Conservation (phyloP, 2,113 vertebrate species). For the Oreochromis spilurus region DNA sequence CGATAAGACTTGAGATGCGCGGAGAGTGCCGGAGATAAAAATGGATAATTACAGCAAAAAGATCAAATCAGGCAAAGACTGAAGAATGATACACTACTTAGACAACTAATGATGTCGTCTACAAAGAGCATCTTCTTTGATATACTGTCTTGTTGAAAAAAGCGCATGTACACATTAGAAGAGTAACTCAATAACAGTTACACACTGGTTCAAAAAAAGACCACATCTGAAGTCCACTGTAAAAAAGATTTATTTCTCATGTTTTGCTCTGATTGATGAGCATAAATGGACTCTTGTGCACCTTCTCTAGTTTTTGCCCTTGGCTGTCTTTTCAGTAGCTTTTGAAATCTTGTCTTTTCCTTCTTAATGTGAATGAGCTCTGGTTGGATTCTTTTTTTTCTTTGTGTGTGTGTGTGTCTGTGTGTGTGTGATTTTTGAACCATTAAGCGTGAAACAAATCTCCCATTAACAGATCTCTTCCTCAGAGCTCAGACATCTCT, state of each 20-base stretch:
- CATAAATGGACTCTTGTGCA: not conserved
- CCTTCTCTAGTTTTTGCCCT: not conserved
- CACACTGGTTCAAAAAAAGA: not conserved
- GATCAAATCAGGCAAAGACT: not conserved
- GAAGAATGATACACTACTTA: not conserved
- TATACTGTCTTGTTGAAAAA: not conserved
- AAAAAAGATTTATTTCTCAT: not conserved
- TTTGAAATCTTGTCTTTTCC: not conserved
- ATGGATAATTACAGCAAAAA: not conserved
- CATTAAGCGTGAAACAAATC: slow-evolving; percentile 32
- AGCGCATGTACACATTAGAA: not conserved
- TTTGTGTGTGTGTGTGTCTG: not conserved
- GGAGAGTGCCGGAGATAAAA: not conserved
- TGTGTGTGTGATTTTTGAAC: not conserved
- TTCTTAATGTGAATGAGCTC: not conserved
- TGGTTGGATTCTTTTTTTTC: not conserved
- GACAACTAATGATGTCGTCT: not conserved
- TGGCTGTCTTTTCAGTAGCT: not conserved
- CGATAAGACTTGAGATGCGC: not conserved
- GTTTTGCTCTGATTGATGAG: not conserved
- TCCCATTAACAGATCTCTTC: slow-evolving; percentile 20
- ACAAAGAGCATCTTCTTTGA: not conserved
- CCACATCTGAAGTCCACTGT: not conserved
- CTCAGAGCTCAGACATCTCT: slow-evolving; percentile 27
- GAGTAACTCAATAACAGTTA: not conserved